Evolutionary conservation across 2,888 invertebrate species (phyloP).

Genomic region (Maniola hyperantus): DNA sequence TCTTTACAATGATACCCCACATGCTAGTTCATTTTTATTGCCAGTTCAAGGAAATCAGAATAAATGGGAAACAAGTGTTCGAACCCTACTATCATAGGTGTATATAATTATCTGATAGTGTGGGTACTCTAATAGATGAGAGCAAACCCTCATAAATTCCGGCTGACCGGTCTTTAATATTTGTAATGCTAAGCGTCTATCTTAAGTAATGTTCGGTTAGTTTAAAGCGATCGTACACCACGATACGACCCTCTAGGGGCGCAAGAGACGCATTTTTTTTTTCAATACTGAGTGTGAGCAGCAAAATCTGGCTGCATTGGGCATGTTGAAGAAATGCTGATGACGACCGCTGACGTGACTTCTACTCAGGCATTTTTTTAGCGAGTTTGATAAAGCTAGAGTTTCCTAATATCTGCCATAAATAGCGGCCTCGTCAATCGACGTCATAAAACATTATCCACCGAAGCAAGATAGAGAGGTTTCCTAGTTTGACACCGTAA

Average conservation of each 20-base stretch:
- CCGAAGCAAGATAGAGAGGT: too few relatives aligned
- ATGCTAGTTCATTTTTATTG: too few relatives aligned
- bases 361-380: too few relatives aligned
- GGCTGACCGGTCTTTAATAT: constrained; percentile 2
- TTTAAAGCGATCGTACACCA: background rate
- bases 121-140: constrained; percentile 12
- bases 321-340: too few relatives aligned
- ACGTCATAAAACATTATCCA: too few relatives aligned
- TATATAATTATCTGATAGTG: background rate
- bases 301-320: too few relatives aligned
- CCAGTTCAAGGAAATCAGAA: background rate
- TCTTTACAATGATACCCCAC: too few relatives aligned
- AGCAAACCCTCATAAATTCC: constrained; percentile 13
- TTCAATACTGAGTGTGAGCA: background rate
- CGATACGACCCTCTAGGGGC: background rate
- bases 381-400: too few relatives aligned
- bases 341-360: too few relatives aligned
- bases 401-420: too few relatives aligned
- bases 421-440: too few relatives aligned
- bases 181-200: background rate
- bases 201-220: background rate
- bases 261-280: background rate
- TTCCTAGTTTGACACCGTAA: too few relatives aligned
- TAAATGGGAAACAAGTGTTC: background rate
- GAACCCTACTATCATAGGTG: background rate